Conservation (phyloP, 2,113 vertebrate species). For the Corythaeola cristata region DNA sequence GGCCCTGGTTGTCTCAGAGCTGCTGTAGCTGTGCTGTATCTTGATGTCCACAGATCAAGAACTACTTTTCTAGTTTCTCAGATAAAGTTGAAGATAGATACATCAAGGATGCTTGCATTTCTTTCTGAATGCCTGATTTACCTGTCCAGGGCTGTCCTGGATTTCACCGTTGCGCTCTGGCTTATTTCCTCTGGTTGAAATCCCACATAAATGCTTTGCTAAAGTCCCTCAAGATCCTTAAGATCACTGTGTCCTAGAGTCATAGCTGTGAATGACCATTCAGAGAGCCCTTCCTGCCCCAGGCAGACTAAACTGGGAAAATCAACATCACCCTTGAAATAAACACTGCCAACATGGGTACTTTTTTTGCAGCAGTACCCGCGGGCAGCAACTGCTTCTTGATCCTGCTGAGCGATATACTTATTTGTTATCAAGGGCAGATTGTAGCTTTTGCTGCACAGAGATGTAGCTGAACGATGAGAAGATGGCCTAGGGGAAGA, state of each 20-base stretch:
- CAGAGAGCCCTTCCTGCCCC: not conserved
- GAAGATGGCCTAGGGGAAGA: slow-evolving; percentile 22
- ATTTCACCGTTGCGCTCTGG: not conserved
- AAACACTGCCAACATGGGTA: not conserved
- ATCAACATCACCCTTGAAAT: not conserved
- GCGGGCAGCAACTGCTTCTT: slow-evolving; percentile 24
- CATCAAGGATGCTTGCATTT: not conserved
- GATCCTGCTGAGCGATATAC: slow-evolving; percentile 30
- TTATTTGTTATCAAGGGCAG: slow-evolving; percentile 50
- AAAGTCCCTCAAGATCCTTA: not conserved
- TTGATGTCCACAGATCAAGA: not conserved
- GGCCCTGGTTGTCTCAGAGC: not conserved
- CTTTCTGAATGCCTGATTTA: not conserved
- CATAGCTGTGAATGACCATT: not conserved
- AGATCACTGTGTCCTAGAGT: not conserved
- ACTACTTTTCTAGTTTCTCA: not conserved
- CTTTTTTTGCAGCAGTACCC: not conserved
- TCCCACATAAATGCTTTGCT: not conserved
- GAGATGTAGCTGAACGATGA: slow-evolving; percentile 27
- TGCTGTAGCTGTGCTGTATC: not conserved
- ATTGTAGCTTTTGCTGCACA: slow-evolving; percentile 27
- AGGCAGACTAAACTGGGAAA: not conserved
- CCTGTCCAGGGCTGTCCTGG: not conserved
- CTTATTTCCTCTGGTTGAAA: not conserved
- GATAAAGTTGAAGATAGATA: not conserved